phyloP scores from a whole-genome alignment of 2,797 vertebrate genomes.

The Heterohyrax brucei region DNA sequence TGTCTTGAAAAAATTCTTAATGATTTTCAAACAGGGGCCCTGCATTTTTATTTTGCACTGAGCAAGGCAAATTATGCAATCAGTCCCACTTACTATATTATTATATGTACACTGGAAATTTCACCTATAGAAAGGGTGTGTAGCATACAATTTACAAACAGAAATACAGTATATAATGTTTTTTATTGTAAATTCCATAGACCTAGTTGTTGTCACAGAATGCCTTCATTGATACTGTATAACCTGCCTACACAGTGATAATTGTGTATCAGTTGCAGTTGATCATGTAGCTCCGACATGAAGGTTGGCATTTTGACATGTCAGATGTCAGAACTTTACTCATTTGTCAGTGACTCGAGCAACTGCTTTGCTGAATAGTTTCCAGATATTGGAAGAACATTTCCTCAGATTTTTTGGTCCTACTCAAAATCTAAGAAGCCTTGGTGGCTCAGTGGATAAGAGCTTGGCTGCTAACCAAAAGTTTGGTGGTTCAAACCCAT shows the following conservation, averaged over 20 bases:
- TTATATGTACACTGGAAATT: not conserved
- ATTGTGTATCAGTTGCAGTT: not conserved
- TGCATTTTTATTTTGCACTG: not conserved
- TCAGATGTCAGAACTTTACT: not conserved
- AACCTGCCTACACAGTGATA: not conserved
- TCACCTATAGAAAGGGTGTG: not conserved
- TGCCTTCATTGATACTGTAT: not conserved
- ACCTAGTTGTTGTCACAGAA: not conserved
- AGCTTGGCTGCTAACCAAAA: not conserved
- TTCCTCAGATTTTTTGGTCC: not conserved
- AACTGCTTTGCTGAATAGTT: not conserved
- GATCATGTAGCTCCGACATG: not conserved
- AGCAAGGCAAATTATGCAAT: not conserved
- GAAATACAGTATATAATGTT: not conserved
- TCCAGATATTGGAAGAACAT: not conserved
- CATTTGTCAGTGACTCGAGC: not conserved
- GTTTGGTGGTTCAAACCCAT: not conserved
- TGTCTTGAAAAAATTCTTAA: slow-evolving; percentile 51
- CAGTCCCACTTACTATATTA: not conserved
- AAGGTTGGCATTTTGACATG: not conserved
- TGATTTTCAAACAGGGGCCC: not conserved
- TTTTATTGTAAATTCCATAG: not conserved
- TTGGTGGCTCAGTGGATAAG: not conserved
- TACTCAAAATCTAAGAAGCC: not conserved
- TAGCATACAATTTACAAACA: not conserved